These are phyloP conservation scores for Dorcus parallelipipedus DNA, from an alignment of 2,888 invertebrate species.

Conservation along the genomic window DNA sequence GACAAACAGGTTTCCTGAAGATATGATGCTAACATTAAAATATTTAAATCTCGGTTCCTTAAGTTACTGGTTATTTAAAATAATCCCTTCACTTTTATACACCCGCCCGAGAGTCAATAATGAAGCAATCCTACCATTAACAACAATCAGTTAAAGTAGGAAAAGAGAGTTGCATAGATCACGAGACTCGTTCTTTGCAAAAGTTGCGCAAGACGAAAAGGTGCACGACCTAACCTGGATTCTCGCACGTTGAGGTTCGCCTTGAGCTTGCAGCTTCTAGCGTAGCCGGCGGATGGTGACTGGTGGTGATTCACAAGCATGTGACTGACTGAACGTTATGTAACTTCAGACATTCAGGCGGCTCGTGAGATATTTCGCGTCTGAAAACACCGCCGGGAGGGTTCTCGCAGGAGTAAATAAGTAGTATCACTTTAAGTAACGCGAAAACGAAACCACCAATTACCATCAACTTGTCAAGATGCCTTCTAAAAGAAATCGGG, in stretches of 20 bases:
- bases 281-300: conserved; percentile 5
- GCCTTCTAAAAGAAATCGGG: too few relatives aligned
- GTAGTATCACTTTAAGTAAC: not conserved
- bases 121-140: too few relatives aligned
- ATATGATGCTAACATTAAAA: too few relatives aligned
- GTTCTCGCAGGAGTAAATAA: not conserved
- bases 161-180: too few relatives aligned
- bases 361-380: not conserved
- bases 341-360: conserved; percentile 11
- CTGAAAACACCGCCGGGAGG: too few relatives aligned
- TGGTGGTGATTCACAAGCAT: conserved; percentile 15
- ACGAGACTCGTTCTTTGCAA: conserved; percentile 3
- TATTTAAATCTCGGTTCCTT: too few relatives aligned
- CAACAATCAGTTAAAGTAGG: too few relatives aligned
- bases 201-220: conserved; percentile 22
- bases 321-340: conserved; percentile 9
- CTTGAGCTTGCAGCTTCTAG: conserved; percentile 28
- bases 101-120: too few relatives aligned
- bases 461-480: too few relatives aligned
- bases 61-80: not conserved
- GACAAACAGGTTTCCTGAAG: too few relatives aligned
- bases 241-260: conserved; percentile 28
- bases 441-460: not conserved
- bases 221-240: conserved; percentile 31
- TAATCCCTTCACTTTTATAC: not conserved